Evolutionary conservation across 1,140 invertebrate species (phyloP).

Genomic region (Frieseomelitta varia): DNA sequence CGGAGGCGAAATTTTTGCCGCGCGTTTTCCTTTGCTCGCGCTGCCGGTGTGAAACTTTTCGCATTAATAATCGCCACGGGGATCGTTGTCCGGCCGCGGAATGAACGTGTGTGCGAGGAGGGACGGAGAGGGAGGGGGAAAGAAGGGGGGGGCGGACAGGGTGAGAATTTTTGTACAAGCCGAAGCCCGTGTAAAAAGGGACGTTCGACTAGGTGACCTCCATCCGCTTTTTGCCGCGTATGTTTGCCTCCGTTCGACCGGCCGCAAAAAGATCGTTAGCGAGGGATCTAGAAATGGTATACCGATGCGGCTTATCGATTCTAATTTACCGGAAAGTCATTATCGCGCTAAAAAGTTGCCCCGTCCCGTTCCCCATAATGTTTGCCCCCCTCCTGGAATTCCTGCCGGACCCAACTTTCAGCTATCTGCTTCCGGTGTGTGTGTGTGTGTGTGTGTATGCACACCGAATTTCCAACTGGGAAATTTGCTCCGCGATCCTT

Average conservation of each 20-base stretch:
- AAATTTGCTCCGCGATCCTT: not conserved
- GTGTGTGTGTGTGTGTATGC: too few species aligned
- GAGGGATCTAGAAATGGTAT: constrained; percentile 47
- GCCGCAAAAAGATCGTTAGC: constrained; percentile 57
- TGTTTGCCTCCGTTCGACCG: constrained; percentile 30
- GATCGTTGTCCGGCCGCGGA: not conserved
- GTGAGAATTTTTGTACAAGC: constrained; percentile 17
- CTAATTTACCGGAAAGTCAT: constrained; percentile 61
- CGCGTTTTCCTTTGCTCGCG: too few species aligned
- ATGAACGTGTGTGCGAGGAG: not conserved
- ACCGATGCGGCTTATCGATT: constrained; percentile 54
- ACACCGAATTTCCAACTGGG: not conserved
- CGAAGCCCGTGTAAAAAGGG: constrained; percentile 6
- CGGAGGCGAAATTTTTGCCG: not conserved
- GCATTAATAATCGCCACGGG: not conserved
- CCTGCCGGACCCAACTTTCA: not conserved
- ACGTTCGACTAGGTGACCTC: constrained; percentile 40
- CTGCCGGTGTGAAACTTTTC: not conserved
- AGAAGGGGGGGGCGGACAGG: too few species aligned
- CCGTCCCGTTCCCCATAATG: not conserved
- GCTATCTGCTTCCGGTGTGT: not conserved
- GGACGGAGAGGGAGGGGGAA: too few species aligned
- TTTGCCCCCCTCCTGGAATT: not conserved
- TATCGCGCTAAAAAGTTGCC: constrained; percentile 43
- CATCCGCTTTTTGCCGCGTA: constrained; percentile 13